phyloP scores from a whole-genome alignment of 2,797 vertebrate species.

The Sylvia borin region DNA sequence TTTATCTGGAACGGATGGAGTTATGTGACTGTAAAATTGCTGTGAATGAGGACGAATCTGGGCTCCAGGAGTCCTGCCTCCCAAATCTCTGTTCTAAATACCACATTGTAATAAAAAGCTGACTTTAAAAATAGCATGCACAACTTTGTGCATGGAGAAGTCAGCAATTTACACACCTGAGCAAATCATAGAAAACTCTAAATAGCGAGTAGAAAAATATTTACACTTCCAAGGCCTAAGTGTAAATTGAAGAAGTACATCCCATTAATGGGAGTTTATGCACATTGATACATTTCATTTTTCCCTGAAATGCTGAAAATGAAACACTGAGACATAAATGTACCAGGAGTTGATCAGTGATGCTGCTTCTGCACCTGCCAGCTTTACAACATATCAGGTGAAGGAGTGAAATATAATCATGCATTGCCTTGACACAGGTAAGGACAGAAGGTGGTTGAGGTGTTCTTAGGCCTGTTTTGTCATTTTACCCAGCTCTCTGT shows the following conservation, averaged over 20 bases:
- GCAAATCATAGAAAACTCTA: conserved; percentile 21
- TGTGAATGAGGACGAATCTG: background rate
- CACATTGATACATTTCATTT: conserved; percentile 48
- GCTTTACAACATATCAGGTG: background rate
- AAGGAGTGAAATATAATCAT: background rate
- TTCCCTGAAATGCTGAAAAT: conserved; percentile 11
- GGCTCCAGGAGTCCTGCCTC: conserved; percentile 17
- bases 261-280: conserved; percentile 48
- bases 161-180: conserved; percentile 36
- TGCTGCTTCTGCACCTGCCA: background rate
- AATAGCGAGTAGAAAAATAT: conserved; percentile 60
- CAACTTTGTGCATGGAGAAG: conserved; percentile 7
- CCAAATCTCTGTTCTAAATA: conserved; percentile 18
- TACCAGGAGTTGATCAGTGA: background rate
- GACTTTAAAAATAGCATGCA: background rate
- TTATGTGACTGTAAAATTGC: background rate
- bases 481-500: background rate
- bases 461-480: background rate
- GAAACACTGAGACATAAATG: background rate
- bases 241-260: conserved; percentile 66
- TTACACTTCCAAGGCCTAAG: conserved; percentile 60
- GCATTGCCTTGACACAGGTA: background rate
- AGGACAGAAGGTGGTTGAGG: background rate
- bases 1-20: conserved; percentile 7
- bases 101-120: conserved; percentile 15